Conservation (phyloP, 2,888 invertebrate species). For the Tenthredo notha region DNA sequence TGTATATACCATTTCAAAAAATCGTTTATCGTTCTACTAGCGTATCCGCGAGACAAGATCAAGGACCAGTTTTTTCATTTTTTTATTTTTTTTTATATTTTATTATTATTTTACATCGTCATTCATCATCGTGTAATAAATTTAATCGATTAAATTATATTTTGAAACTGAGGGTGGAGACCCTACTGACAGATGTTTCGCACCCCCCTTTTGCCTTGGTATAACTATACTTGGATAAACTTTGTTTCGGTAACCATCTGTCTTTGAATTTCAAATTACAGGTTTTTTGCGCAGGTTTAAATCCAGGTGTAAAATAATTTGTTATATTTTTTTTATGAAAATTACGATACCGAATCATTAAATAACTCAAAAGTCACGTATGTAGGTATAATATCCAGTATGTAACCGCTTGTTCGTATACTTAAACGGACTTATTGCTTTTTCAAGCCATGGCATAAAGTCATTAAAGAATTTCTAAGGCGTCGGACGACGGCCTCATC, state of each 20-base stretch:
- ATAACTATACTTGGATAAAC: not conserved
- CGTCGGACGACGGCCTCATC: slow-evolving; percentile 72
- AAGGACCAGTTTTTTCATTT: not conserved
- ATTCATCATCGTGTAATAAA: not conserved
- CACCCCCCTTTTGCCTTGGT: not conserved
- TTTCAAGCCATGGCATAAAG: slow-evolving; percentile 67
- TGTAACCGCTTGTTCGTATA: slow-evolving; percentile 18
- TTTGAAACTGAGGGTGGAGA: not conserved
- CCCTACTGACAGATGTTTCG: slow-evolving; percentile 21
- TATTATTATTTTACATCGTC: not conserved
- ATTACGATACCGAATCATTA: not conserved
- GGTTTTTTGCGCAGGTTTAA: not conserved
- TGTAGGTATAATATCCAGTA: too few relatives aligned
- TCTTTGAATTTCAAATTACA: not conserved
- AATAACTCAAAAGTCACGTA: not conserved
- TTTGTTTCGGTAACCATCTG: slow-evolving; percentile 20
- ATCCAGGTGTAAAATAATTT: not conserved
- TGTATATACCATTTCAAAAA: not conserved
- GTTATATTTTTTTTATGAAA: not conserved
- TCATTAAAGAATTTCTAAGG: slow-evolving; percentile 75
- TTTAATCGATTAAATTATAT: slow-evolving; percentile 17
- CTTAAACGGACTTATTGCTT: slow-evolving; percentile 63
- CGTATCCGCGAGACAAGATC: not conserved
- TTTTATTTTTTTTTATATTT: too few relatives aligned
- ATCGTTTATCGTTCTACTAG: not conserved